phyloP scores from a whole-genome alignment of 2,113 vertebrate species.

The Chunga burmeisteri region DNA sequence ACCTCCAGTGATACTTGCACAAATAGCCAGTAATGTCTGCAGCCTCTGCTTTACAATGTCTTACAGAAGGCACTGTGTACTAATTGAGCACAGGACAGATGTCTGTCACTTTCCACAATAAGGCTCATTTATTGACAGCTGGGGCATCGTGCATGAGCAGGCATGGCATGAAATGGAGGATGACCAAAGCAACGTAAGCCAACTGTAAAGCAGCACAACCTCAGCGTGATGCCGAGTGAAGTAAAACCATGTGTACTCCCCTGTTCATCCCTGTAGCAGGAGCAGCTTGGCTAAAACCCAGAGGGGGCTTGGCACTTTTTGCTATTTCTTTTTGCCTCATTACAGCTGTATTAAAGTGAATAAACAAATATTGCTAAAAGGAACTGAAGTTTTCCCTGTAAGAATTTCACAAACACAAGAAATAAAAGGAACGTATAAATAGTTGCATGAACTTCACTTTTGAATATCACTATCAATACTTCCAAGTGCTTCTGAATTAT shows the following conservation, averaged over 20 bases:
- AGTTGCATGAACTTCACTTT: background rate
- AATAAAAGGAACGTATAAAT: background rate
- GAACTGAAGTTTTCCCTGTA: background rate
- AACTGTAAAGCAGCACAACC: background rate
- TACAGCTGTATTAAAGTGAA: background rate
- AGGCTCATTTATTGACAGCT: background rate
- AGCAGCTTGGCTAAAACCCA: background rate
- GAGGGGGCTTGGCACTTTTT: background rate
- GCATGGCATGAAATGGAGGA: background rate
- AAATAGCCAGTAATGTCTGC: background rate
- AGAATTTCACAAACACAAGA: background rate
- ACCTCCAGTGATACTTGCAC: background rate
- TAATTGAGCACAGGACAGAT: background rate
- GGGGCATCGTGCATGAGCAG: background rate
- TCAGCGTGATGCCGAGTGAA: background rate
- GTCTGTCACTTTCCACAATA: fast-evolving
- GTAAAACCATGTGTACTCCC: background rate
- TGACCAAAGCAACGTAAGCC: background rate
- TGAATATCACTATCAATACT: background rate
- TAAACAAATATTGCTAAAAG: background rate
- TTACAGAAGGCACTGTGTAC: background rate
- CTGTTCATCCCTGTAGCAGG: background rate
- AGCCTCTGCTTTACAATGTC: background rate
- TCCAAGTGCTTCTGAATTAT: background rate
- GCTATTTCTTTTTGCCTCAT: background rate